Percentiles rank a stretch among this genome's conserved stretches.
Conservation (phyloP, 2,888 invertebrate species). For the Serripes groenlandicus region DNA sequence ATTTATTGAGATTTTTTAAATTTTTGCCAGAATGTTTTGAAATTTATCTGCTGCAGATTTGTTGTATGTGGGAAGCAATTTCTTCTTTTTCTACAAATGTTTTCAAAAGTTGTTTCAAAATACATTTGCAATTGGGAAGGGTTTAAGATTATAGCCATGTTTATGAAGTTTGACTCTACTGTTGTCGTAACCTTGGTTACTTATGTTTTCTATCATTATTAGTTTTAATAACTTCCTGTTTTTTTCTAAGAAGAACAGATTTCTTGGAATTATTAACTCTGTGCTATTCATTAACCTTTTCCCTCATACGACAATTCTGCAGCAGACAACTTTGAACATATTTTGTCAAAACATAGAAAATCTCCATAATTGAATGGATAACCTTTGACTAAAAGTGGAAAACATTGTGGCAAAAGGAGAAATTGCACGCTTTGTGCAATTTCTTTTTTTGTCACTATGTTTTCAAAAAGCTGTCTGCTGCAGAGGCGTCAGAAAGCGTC, state of each 20-base stretch:
- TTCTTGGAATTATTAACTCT: constrained; percentile 2
- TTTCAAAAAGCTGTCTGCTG: too few relatives aligned
- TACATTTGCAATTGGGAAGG: too few relatives aligned
- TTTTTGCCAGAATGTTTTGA: too few relatives aligned
- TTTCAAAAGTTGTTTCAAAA: too few relatives aligned
- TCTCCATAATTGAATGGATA: neutral
- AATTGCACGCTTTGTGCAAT: neutral
- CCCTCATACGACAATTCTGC: too few relatives aligned
- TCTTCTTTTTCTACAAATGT: too few relatives aligned
- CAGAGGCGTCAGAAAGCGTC: too few relatives aligned
- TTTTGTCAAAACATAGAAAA: neutral
- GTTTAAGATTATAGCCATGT: too few relatives aligned
- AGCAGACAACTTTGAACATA: neutral
- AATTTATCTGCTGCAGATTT: too few relatives aligned
- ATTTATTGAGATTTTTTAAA: too few relatives aligned
- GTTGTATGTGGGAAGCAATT: too few relatives aligned
- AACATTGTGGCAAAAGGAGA: neutral
- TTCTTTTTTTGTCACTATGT: neutral
- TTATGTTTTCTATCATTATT: constrained; percentile 11
- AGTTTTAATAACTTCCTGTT: constrained; percentile 16
- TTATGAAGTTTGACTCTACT: too few relatives aligned
- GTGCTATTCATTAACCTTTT: neutral
- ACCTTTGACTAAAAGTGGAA: neutral
- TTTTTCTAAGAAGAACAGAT: neutral
- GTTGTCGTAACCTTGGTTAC: neutral